Conservation (phyloP, 1,140 invertebrate species). For the Trissolcus basalis region DNA sequence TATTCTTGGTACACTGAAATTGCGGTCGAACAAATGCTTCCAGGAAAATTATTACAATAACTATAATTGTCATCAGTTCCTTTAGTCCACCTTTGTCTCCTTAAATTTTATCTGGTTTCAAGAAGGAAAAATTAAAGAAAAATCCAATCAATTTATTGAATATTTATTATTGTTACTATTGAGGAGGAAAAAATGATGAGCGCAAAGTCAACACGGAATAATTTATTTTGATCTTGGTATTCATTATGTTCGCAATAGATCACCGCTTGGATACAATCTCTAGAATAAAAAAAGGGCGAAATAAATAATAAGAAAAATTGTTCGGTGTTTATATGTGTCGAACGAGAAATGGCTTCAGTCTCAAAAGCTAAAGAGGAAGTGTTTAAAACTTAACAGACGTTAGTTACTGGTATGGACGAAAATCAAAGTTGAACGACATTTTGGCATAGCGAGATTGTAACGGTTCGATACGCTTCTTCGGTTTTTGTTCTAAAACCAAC, state of each 20-base stretch:
- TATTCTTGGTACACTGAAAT: conserved; percentile 65
- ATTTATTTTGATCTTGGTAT: too few relatives aligned
- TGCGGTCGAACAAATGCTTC: conserved; percentile 67
- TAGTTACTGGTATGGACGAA: conserved; percentile 1
- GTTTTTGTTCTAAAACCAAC: conserved; percentile 20
- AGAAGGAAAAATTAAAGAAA: conserved; percentile 9
- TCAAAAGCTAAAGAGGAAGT: background rate
- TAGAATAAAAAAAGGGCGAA: too few relatives aligned
- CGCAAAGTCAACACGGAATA: too few relatives aligned
- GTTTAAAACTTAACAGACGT: background rate
- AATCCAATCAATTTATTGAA: background rate
- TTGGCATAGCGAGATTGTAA: conserved; percentile 29
- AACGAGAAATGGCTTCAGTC: background rate
- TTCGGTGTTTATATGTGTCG: too few relatives aligned
- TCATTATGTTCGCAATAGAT: too few relatives aligned
- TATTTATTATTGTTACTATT: background rate
- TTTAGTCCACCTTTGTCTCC: too few relatives aligned
- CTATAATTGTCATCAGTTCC: conserved; percentile 63
- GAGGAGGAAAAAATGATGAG: too few relatives aligned
- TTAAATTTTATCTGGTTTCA: background rate
- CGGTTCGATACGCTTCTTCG: conserved; percentile 13
- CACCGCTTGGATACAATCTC: too few relatives aligned
- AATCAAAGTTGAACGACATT: conserved; percentile 1
- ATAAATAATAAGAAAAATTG: too few relatives aligned
- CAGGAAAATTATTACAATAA: conserved; percentile 66